phyloP scores from a whole-genome alignment of 2,888 invertebrate species.

The Caenorhabditis sp. region DNA sequence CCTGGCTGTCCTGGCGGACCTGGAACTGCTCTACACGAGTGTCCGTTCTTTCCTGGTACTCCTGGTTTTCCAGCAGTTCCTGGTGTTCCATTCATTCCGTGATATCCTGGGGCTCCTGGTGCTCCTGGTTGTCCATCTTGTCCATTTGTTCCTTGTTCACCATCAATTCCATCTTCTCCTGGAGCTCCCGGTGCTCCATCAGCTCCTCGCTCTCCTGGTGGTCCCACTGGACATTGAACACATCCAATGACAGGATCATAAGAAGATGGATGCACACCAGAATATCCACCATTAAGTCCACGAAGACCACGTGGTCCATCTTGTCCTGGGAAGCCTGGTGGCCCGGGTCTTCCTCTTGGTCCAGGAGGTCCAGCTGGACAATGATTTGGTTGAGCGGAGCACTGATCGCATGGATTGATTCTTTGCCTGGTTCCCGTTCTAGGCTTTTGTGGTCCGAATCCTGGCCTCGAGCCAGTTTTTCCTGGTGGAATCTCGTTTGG shows the following conservation, averaged over 20 bases:
- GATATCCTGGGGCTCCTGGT: constrained; percentile 60
- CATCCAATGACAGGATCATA: constrained; percentile 57
- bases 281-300: constrained; percentile 57
- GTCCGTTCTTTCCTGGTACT: constrained; percentile 57
- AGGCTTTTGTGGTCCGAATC: constrained; percentile 53
- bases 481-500: constrained; percentile 26
- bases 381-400: constrained; percentile 55
- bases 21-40: constrained; percentile 44
- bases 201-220: constrained; percentile 58
- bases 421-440: constrained; percentile 24
- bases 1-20: constrained; percentile 66
- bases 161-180: constrained; percentile 63
- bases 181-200: constrained; percentile 65
- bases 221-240: constrained; percentile 64
- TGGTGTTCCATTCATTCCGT: constrained; percentile 50
- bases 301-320: constrained; percentile 63
- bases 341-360: constrained; percentile 64
- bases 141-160: constrained; percentile 59
- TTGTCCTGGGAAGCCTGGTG: constrained; percentile 68
- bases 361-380: constrained; percentile 65
- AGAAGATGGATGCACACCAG: constrained; percentile 39
- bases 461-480: constrained; percentile 35
- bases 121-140: constrained; percentile 64
- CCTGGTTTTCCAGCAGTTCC: constrained; percentile 64
- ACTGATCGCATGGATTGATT: constrained; percentile 50